Conservation (phyloP, 37 sponge, comb jelly and placozoan species). For the Geodia barretti region DNA sequence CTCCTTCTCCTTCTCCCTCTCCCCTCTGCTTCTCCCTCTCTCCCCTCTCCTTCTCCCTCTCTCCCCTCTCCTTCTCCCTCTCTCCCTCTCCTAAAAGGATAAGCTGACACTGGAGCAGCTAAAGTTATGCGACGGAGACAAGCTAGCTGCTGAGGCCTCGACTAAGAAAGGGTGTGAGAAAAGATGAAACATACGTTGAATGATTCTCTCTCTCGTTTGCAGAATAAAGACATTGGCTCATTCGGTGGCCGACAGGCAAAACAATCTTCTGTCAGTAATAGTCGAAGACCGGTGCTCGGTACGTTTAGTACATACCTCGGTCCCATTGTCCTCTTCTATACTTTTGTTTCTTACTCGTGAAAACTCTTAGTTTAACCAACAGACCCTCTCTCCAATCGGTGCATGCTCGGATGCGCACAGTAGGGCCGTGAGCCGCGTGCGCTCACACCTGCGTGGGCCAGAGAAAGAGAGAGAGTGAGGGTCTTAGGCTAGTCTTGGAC, state of each 20-base stretch:
- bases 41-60: background rate
- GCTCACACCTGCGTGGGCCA: background rate
- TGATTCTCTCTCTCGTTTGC: background rate
- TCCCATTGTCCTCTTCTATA: no score
- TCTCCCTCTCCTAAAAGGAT: background rate
- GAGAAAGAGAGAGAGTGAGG: background rate
- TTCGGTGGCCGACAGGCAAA: conserved; percentile 72
- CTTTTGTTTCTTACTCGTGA: no score
- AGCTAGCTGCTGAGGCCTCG: conserved; percentile 52
- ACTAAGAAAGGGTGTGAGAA: background rate
- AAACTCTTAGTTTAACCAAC: no score
- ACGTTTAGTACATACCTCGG: no score
- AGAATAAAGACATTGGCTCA: conserved; percentile 75
- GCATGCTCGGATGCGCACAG: background rate
- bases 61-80: background rate
- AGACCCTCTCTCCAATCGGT: no score
- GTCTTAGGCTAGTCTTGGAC: background rate
- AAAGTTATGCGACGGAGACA: conserved; percentile 54
- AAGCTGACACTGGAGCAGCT: conserved; percentile 38
- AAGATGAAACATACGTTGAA: background rate
- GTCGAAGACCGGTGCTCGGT: conserved; percentile 74
- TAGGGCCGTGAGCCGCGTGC: background rate
- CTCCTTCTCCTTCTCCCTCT: background rate
- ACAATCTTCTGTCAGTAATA: conserved; percentile 45
- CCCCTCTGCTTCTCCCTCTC: background rate